These are phyloP conservation scores for Clinocottus analis DNA, from an alignment of 2,113 vertebrate species.

Conservation along the genomic window DNA sequence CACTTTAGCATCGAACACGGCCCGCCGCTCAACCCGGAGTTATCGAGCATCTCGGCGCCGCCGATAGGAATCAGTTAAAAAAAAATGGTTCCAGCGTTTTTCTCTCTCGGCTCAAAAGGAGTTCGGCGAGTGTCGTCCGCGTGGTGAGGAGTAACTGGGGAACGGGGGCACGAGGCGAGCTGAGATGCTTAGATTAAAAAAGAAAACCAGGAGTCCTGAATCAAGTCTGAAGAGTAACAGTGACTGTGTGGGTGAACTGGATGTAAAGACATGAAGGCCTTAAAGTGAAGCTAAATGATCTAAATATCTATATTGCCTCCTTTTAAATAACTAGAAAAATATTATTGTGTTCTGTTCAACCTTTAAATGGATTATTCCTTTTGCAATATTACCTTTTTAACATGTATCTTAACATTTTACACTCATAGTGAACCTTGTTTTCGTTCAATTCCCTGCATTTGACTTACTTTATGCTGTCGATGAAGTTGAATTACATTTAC, in stretches of 20 bases:
- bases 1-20: conserved; percentile 35
- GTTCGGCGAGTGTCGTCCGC: not conserved
- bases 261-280: no score
- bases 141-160: not conserved
- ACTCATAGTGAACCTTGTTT: not conserved
- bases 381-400: not conserved
- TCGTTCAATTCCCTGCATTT: not conserved
- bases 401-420: not conserved
- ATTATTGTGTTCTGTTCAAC: not conserved
- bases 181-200: not conserved
- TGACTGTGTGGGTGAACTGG: not conserved
- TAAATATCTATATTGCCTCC: no score
- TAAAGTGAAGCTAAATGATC: no score
- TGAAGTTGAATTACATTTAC: not conserved
- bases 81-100: not conserved
- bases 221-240: not conserved
- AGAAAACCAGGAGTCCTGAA: not conserved
- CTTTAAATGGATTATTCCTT: not conserved
- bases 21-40: conserved; percentile 9
- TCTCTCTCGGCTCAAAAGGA: not conserved
- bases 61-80: conserved; percentile 7
- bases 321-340: not conserved
- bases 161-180: not conserved
- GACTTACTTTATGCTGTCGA: not conserved
- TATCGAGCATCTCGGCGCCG: not conserved